These are phyloP conservation scores for Gephyroberyx darwinii DNA, from an alignment of 2,797 vertebrate genomes.

Conservation along the genomic window DNA sequence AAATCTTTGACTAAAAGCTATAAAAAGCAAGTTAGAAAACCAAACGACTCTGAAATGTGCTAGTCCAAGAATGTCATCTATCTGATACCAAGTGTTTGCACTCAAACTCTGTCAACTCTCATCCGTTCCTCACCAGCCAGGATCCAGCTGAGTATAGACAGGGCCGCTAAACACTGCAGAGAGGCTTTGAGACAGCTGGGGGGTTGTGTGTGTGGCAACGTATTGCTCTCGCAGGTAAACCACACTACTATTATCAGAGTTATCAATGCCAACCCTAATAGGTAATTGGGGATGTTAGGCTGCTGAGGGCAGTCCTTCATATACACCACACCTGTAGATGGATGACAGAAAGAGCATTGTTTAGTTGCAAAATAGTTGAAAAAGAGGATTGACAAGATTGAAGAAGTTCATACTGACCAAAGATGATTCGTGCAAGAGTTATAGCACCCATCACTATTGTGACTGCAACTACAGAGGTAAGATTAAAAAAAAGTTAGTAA, in stretches of 20 bases:
- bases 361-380: neutral
- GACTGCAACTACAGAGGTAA: slow-evolving; percentile 9
- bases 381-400: neutral
- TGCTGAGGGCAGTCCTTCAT: slow-evolving; percentile 55
- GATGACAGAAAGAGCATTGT: too few relatives aligned
- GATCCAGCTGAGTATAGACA: neutral
- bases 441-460: rapidly evolving
- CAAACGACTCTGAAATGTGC: too few relatives aligned
- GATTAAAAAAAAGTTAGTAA: neutral
- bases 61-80: too few relatives aligned
- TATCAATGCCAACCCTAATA: slow-evolving; percentile 37
- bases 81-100: too few relatives aligned
- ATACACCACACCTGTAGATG: slow-evolving; percentile 41
- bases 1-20: too few relatives aligned
- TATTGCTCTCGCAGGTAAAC: neutral
- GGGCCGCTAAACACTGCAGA: rapidly evolving
- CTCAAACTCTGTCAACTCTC: too few relatives aligned
- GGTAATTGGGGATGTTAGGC: slow-evolving; percentile 54
- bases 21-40: too few relatives aligned
- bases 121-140: slow-evolving; percentile 26
- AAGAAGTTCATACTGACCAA: slow-evolving; percentile 32
- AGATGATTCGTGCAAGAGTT: neutral
- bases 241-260: neutral
- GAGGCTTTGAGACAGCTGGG: slow-evolving; percentile 13
- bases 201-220: neutral